These are phyloP conservation scores for Macroramphosus scolopax DNA, from an alignment of 2,797 vertebrate genomes.

Conservation along the genomic window DNA sequence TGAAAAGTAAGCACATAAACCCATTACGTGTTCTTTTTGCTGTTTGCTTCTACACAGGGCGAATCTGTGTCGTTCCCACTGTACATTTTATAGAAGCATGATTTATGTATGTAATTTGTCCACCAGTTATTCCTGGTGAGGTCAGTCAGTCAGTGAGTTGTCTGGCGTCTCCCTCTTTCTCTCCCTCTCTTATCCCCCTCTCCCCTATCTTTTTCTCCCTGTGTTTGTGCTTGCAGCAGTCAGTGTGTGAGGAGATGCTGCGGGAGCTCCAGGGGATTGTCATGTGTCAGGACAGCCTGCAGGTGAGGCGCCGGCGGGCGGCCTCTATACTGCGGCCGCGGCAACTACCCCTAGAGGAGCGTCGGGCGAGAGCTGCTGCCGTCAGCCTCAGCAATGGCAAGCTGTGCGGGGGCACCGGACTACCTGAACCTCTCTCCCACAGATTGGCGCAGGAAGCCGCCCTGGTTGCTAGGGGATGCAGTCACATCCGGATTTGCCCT, in stretches of 20 bases:
- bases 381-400: conserved; percentile 96
- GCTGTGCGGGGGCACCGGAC: conserved; percentile 86
- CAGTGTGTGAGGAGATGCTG: conserved; percentile 96
- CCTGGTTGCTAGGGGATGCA: conserved; percentile 90
- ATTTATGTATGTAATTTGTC: conserved; percentile 34
- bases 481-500: conserved; percentile 94
- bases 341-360: conserved; percentile 82
- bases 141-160: conserved; percentile 73
- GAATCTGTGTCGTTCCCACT: too few relatives aligned
- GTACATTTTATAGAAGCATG: too few relatives aligned
- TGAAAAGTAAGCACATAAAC: too few relatives aligned
- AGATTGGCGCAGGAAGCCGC: conserved; percentile 95
- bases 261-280: conserved; percentile 93
- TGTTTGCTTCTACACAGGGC: too few relatives aligned
- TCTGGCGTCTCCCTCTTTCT: conserved; percentile 63
- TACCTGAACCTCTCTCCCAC: conserved; percentile 89
- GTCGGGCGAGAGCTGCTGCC: conserved; percentile 79
- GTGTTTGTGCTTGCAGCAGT: conserved; percentile 82
- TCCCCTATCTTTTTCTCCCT: conserved; percentile 47
- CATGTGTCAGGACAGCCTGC: conserved; percentile 91
- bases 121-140: conserved; percentile 45
- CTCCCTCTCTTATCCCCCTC: conserved; percentile 57
- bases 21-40: too few relatives aligned
- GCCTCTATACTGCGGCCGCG: conserved; percentile 74
- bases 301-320: conserved; percentile 83